Evolutionary conservation across 1,140 invertebrate genomes (phyloP), one percentile per base, ranked within the genome.

Genomic region (Tetragonula clypearis): DNA sequence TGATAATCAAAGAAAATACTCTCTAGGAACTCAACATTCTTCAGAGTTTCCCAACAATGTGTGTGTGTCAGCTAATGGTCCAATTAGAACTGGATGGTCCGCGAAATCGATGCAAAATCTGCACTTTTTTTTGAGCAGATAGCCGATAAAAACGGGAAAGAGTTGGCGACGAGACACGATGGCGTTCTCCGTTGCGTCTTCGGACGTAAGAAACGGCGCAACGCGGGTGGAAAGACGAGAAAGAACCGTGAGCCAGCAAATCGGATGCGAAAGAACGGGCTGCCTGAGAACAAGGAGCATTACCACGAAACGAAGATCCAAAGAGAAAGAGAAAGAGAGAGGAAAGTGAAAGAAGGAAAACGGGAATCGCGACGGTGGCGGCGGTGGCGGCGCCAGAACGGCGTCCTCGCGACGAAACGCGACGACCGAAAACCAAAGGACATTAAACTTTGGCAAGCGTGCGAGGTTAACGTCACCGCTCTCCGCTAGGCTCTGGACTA

Each of bases 401-500:
- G 72, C 86, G 89, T 69, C 79, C 77, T 58, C 78, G 62, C 71
- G 49, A 15, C 66, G 82, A 41, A 84, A 83, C 58, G 75, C 82
- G 82, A 53, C 66, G 73, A 90, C 69, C 81, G 86, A 86, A 86
- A 90, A 84, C 58, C 86, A 84, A 90, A 90, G 75, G 88, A 81
- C 89, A 90, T 90, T 90, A 90, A 90, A 90, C 85, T 90, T 88
- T 88, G 86, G 86, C 87, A 81, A 90, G 55, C 86, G 79, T 86
- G 72, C 85, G 80, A 68, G 79, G 62, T 82, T 74, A 87, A 86
- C 81, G 88, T 89, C 65, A 77, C 79, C 79, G 72, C 78, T 78
- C 35, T 77, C 69, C 21, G 41, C 41, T 49, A 49, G 41, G 8
- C 41, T 49, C 41, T 6, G 5, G 30, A 30, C 30, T 30, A 41